phyloP scores from a whole-genome alignment of 2,113 vertebrate species.

The Antidorcas marsupialis region DNA sequence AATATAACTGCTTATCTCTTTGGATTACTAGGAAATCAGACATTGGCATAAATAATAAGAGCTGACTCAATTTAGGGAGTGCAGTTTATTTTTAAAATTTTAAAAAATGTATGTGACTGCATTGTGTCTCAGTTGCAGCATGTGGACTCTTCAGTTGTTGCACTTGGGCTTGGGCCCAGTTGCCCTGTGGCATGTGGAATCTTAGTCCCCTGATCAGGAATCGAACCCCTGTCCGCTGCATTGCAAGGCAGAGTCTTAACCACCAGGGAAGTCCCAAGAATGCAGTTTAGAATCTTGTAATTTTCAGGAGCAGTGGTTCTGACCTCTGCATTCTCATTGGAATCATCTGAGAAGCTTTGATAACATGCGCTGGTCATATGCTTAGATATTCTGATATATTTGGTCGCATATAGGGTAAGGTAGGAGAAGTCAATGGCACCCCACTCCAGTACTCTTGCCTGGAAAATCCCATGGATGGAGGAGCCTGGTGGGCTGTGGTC shows the following conservation, averaged over 20 bases:
- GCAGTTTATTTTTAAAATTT: not conserved
- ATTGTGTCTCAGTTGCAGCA: not conserved
- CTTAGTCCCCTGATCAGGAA: not conserved
- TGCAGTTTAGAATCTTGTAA: not conserved
- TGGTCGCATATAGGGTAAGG: not conserved
- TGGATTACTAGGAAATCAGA: not conserved
- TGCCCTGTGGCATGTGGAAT: not conserved
- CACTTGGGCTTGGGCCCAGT: not conserved
- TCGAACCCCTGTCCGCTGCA: not conserved
- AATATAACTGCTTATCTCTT: not conserved
- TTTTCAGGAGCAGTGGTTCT: not conserved
- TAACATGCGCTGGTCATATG: not conserved
- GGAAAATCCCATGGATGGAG: no score
- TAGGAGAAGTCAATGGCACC: no score
- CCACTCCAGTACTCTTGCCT: no score
- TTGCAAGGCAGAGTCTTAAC: not conserved
- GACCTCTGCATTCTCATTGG: not conserved
- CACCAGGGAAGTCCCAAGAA: not conserved
- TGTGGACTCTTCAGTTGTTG: not conserved
- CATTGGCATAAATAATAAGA: not conserved
- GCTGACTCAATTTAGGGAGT: not conserved
- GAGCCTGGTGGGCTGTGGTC: no score
- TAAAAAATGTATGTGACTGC: not conserved
- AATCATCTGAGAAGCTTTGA: not conserved
- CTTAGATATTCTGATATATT: not conserved